These are phyloP conservation scores for Solen grandis DNA, from an alignment of 1,140 invertebrate species.

Conservation along the genomic window DNA sequence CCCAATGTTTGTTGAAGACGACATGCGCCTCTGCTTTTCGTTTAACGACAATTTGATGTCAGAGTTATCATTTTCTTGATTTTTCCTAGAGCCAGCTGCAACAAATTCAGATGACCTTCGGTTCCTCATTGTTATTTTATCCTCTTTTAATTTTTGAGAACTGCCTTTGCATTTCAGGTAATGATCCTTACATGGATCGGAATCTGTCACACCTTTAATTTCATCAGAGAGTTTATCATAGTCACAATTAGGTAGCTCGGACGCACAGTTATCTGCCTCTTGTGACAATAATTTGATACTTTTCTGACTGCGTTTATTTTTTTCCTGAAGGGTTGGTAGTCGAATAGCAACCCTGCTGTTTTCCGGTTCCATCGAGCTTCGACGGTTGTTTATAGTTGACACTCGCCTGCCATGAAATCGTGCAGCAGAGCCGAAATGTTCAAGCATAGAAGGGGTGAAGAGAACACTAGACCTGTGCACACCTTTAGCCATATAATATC, in stretches of 20 bases:
- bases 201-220: conserved; percentile 40
- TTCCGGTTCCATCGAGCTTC: not conserved
- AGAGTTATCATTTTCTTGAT: no score
- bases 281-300: not conserved
- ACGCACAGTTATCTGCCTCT: not conserved
- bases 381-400: not conserved
- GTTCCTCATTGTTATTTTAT: not conserved
- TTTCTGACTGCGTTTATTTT: not conserved
- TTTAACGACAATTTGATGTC: no score
- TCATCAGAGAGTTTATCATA: not conserved
- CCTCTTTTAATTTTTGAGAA: not conserved
- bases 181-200: conserved; percentile 43
- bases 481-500: conserved; percentile 30
- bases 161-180: conserved; percentile 13
- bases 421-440: not conserved
- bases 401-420: not conserved
- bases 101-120: not conserved
- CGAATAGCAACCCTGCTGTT: not conserved
- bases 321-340: not conserved
- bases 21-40: not conserved
- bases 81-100: not conserved
- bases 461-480: not conserved
- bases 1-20: no score
- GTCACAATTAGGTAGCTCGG: not conserved
- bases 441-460: not conserved